Evolutionary conservation across 2,888 invertebrate species (phyloP), one percentile per base, ranked within the genome.

Genomic region (Nomada hirtipes): DNA sequence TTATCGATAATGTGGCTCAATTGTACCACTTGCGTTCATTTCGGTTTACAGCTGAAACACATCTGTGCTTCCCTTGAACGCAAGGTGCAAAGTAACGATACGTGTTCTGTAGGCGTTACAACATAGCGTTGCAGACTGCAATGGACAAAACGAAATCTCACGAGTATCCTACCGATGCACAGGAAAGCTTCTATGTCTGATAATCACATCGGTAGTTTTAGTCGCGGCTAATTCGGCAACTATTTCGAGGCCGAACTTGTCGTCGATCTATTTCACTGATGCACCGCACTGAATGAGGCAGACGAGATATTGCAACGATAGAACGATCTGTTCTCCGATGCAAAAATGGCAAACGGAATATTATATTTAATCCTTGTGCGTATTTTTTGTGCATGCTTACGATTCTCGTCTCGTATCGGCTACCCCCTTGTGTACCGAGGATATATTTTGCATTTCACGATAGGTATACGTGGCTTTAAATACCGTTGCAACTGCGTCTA

Each of bases 201-300:
- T 78, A 47, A 26, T 67, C 23, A 74, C 57, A 50, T 78, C 74
- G 23, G 63, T 23, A n/a, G 59, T 74, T 55, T 36, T 55, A 83
- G 59, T 36, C 42, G 23, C 53, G 20, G 26, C 18, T 53, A 44
- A 72, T 72, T 18, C 20, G 15, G 15, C 47, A 36, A 15, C 18
- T 52, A 2, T 11, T 1, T 4, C 18, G 2, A 29, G 9, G 77
- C 0, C 78, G 15, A 50, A 23, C 65, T 18, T 29, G 44, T 50
- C 60, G 47, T 67, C 18, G 53, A 79, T 50, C 13, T 60, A 20
- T 61, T 77, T 55, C 78, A 70, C 78, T 79, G 53, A 10, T n/a
- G 29, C 53, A 9, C 23, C 18, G 44, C 2, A 1, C n/a, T 15
- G 47, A 15, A 47, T 3, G 47, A 47, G 47, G 47, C 15, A 2